Percentiles rank a stretch among this genome's conserved stretches.
Conservation (phyloP, 2,113 vertebrate species). For the cattle (Bos taurus) region DNA sequence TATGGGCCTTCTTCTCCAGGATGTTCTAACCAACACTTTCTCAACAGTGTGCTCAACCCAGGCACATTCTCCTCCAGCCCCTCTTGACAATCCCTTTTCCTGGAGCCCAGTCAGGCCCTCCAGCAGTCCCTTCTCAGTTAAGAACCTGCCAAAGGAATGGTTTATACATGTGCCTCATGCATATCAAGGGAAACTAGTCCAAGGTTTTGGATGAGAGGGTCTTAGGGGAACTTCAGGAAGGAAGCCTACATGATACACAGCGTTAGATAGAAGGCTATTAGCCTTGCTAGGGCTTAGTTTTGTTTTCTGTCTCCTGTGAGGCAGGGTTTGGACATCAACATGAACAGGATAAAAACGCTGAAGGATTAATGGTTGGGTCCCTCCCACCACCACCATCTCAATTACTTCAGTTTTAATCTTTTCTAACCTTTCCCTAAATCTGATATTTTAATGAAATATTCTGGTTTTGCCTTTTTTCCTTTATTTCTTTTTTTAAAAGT, state of each 20-base stretch:
- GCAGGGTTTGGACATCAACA: neutral
- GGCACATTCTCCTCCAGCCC: neutral
- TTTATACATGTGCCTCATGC: neutral
- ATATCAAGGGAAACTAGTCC: neutral
- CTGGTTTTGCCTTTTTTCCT: neutral
- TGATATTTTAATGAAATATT: neutral
- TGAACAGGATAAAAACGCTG: neutral
- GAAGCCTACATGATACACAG: neutral
- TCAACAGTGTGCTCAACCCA: neutral
- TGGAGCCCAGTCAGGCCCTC: neutral
- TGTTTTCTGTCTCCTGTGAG: neutral
- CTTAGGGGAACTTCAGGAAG: neutral
- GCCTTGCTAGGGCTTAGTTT: neutral
- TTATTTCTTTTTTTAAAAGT: conserved; percentile 33
- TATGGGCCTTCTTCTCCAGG: neutral
- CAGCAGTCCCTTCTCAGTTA: neutral
- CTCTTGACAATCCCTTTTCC: neutral
- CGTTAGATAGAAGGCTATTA: neutral
- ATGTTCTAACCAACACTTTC: neutral
- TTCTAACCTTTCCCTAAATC: neutral
- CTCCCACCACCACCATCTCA: neutral
- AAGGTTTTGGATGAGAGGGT: neutral
- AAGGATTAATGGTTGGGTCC: neutral
- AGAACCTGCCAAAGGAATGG: neutral
- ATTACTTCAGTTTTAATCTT: neutral